Conservation (phyloP, 2,113 vertebrate genomes). For the Python bivittatus region DNA sequence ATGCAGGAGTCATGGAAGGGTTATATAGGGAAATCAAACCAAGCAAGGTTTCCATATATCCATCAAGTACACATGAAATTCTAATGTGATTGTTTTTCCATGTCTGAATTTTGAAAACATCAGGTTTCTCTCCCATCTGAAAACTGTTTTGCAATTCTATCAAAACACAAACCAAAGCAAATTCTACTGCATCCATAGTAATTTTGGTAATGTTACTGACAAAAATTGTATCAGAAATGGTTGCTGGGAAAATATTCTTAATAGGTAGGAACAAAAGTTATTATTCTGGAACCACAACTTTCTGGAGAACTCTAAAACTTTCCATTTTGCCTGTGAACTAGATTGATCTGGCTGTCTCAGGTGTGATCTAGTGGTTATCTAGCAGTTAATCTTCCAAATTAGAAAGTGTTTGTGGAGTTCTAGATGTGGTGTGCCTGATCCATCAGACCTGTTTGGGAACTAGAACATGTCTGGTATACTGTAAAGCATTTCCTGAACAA, state of each 20-base stretch:
- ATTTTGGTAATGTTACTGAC: neutral
- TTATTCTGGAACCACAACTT: neutral
- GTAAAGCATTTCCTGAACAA: neutral
- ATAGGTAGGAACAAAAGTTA: neutral
- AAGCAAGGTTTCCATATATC: neutral
- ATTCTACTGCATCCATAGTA: neutral
- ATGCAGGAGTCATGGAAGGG: neutral
- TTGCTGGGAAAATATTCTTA: neutral
- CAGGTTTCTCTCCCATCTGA: neutral
- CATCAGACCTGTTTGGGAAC: neutral
- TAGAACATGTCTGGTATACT: neutral
- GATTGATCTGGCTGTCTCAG: neutral
- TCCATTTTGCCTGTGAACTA: neutral
- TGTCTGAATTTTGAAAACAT: neutral
- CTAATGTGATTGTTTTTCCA: neutral
- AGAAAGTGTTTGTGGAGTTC: neutral
- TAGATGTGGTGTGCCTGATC: neutral
- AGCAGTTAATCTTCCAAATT: neutral
- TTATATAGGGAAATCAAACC: neutral
- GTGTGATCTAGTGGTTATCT: neutral
- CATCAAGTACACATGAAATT: neutral
- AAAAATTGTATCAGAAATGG: neutral
- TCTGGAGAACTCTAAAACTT: neutral
- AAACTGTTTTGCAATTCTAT: neutral
- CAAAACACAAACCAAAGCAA: neutral